Conservation (phyloP, 2,797 vertebrate genomes). For the Characodon lateralis region DNA sequence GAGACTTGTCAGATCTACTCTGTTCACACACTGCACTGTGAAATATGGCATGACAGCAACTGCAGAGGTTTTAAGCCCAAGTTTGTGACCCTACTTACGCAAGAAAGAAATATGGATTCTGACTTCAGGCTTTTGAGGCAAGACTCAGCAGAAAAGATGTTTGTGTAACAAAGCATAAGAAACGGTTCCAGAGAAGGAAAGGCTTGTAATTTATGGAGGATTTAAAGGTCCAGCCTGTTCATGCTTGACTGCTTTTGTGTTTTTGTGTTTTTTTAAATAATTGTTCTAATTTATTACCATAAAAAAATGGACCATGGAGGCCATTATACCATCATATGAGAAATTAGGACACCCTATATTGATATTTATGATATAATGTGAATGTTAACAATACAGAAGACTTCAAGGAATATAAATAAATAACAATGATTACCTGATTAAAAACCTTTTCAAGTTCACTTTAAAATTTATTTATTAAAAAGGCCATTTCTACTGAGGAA, state of each 20-base stretch:
- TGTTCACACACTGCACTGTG: slow-evolving; percentile 66
- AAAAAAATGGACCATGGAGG: neutral
- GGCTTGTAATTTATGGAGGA: slow-evolving; percentile 13
- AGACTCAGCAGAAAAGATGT: slow-evolving; percentile 56
- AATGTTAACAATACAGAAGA: neutral
- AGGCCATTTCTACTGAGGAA: too few relatives aligned
- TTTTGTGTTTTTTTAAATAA: neutral
- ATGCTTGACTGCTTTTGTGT: slow-evolving; percentile 5
- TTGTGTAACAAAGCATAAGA: slow-evolving; percentile 38
- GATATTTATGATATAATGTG: neutral
- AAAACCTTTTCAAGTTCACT: too few relatives aligned
- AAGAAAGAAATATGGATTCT: slow-evolving; percentile 67
- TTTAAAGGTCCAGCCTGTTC: slow-evolving; percentile 13
- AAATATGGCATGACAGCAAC: slow-evolving; percentile 72
- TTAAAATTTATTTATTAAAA: too few relatives aligned
- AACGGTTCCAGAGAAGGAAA: slow-evolving; percentile 19
- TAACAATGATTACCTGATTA: neutral
- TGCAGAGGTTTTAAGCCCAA: slow-evolving; percentile 67
- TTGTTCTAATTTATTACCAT: neutral
- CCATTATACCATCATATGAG: neutral
- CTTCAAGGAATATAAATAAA: neutral
- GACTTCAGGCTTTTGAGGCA: slow-evolving; percentile 57
- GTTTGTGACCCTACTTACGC: slow-evolving; percentile 69
- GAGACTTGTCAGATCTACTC: slow-evolving; percentile 68
- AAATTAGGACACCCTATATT: neutral